Percentiles rank a stretch among this genome's conserved stretches.
These are phyloP conservation scores for Lagria hirta DNA, from an alignment of 2,888 invertebrate species.

Conservation along the genomic window DNA sequence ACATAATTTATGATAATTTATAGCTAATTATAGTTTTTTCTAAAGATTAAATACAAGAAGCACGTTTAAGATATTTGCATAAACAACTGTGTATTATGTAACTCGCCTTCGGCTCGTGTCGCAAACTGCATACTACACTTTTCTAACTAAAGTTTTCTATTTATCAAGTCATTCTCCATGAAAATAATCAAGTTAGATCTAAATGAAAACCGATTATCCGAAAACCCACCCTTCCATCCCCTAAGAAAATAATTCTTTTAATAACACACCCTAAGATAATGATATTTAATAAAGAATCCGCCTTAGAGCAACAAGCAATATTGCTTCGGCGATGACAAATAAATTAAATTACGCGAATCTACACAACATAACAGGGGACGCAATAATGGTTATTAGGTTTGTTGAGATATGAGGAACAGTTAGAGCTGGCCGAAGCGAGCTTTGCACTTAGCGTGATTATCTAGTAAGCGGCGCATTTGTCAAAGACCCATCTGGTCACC, in stretches of 20 bases:
- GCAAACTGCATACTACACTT: too few species aligned
- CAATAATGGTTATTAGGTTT: slow-evolving; percentile 49
- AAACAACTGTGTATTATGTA: too few species aligned
- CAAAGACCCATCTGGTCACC: slow-evolving; percentile 38
- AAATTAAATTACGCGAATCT: slow-evolving; percentile 43
- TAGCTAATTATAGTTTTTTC: too few species aligned
- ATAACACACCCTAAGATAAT: slow-evolving; percentile 26
- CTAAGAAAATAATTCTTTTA: slow-evolving; percentile 12
- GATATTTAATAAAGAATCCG: slow-evolving; percentile 23
- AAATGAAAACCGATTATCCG: too few species aligned
- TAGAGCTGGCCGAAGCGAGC: slow-evolving; percentile 41
- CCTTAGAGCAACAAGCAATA: slow-evolving; percentile 38
- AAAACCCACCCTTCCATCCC: slow-evolving; percentile 9
- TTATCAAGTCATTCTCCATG: too few species aligned
- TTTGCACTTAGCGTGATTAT: slow-evolving; percentile 50
- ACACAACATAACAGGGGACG: slow-evolving; percentile 37
- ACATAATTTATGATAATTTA: too few species aligned
- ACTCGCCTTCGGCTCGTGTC: too few species aligned
- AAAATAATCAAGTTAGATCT: too few species aligned
- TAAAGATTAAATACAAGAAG: too few species aligned
- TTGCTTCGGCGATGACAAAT: slow-evolving; percentile 38
- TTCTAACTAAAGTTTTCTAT: too few species aligned
- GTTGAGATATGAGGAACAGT: slow-evolving; percentile 48
- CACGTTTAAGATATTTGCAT: too few species aligned
- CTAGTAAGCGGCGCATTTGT: slow-evolving; percentile 45